Base-by-base conservation (phyloP, 2,113 vertebrate species). In the Abramis brama region DNA sequence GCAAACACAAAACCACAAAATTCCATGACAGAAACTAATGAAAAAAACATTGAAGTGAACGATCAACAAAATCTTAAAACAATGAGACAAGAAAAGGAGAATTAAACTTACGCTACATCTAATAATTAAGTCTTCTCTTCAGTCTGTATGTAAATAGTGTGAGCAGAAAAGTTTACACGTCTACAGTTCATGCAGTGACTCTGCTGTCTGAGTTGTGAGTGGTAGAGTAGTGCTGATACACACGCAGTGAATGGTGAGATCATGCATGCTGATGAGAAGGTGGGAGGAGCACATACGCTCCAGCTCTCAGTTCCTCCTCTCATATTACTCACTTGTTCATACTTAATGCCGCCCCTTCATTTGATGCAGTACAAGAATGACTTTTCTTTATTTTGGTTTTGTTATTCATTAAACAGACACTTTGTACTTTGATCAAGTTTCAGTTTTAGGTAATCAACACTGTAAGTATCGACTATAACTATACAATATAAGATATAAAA, bases 201-300 rank as follows among this genome's bases (percentile, higher is more conserved):
- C 79, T 10, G 64, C 27, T 59, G 59, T 73, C 81, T 71, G 79
- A 81, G 83, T 83, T 50, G 47, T 59, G 79, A 84, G 68, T 43
- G 25, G 55, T 83, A 52, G 30, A 70, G 74, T 50, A 15, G 36
- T 66, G 45, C 84, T 88, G 66, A 25, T 89, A 27, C 62, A 12
- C 84, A 88, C 83, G n/a, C 73, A 50, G 74, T 85, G 84, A 91
- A 77, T 89, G 86, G 88, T 85, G 82, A 93, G 94, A 94, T 94
- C 91, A 92, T 71, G 86, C 77, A 59, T 88, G 86, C 55, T 90
- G 71, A 87, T 86, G 85, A 83, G 86, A 23, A 36, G n/a, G 86
- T 86, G 80, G 88, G 88, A 88, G 90, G 92, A 89, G 88, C 76
- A n/a, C 50, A 83, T 70, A 52, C 50, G 23, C 76, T 79, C 73